Evolutionary conservation across 1,140 invertebrate species (phyloP), one percentile per base, ranked within the genome.

Genomic region (Neodiprion fabricii): DNA sequence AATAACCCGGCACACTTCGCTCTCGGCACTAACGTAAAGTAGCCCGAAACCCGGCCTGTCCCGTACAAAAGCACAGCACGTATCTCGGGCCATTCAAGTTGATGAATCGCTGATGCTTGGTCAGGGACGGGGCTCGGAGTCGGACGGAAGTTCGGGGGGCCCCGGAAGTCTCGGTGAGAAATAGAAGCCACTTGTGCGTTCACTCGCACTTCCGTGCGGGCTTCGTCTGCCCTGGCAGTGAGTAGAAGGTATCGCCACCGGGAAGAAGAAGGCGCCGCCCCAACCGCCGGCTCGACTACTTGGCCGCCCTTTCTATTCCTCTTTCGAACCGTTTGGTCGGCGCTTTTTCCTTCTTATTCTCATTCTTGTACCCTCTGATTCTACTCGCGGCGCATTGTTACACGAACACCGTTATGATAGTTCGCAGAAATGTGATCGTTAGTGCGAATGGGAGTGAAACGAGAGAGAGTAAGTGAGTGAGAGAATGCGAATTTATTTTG

Each of bases 151-250:
- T 61, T 61, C 11, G 53, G 7, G 53, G 7, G 53, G 11, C 53
- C n/a, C 53, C 53, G 53, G 53, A 61, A 61, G 53, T 61, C 53
- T 61, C 53, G 53, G 53, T 61, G 53, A 61, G 53, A 61, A 61
- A 61, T 61, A 61, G 53, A 61, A 61, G 53, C 53, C 53, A 61
- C 53, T 61, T 61, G 53, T 61, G 53, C 53, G 53, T 61, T 61
- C 53, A 61, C n/a, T 61, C 53, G 53, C 53, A 61, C 53, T 61
- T 61, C 53, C 53, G 53, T 61, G 11, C 11, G n/a, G n/a, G 11
- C 53, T 61, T 5, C 53, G 53, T 61, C 53, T 61, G 53, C 11
- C 28, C 53, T 9, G n/a, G 53, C 53, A 61, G 9, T 61, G 53
- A 61, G 53, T 61, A 12, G n/a, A n/a, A n/a, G 5, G 5, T 9